Base-by-base conservation (phyloP, 2,113 vertebrate genomes). In the Petaurus breviceps region DNA sequence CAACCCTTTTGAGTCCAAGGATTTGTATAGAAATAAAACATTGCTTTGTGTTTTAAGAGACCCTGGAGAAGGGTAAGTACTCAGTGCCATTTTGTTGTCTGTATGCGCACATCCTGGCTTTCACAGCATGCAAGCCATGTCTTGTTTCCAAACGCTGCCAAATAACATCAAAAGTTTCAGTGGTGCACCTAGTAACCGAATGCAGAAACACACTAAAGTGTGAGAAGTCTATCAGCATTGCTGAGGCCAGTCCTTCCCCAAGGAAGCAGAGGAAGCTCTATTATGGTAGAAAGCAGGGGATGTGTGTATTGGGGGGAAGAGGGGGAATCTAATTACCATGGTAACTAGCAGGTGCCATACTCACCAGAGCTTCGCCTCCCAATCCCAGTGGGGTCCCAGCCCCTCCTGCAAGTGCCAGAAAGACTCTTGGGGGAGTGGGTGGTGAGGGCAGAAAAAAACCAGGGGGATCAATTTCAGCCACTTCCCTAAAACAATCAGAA, bases 131-230 rank as follows among this genome's bases (percentile, higher is more conserved):
- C 68, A 84, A 84, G 68, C 68, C 68, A 84, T 84, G 68, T 84
- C 68, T 84, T 84, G 68, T 84, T 84, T 84, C 68, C 68, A 84
- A 84, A 84, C n/a, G 68, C 22, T 43, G 68, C 68, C 68, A 84
- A 84, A 84, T 84, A 84, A 84, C 68, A 84, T 84, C 68, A 84
- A n/a, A 84, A 84, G 68, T 84, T 84, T n/a, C 68, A 84, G 68
- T 43, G 68, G n/a, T 84, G 68, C n/a, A 84, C 68, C n/a, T 84
- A 84, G 68, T 84, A 84, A 84, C 68, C 68, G 43, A 84, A 84
- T 84, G 68, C n/a, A 84, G 68, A 84, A 84, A 84, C 19, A 43
- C 68, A 84, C 19, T 84, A 16, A 68, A 68, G 31, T 68, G 61
- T 37, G 61, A 68, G 5, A 84, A 84, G n/a, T 84, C 68, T 43